Conservation (phyloP, 2,113 vertebrate species). For the Tylochromis polylepis region DNA sequence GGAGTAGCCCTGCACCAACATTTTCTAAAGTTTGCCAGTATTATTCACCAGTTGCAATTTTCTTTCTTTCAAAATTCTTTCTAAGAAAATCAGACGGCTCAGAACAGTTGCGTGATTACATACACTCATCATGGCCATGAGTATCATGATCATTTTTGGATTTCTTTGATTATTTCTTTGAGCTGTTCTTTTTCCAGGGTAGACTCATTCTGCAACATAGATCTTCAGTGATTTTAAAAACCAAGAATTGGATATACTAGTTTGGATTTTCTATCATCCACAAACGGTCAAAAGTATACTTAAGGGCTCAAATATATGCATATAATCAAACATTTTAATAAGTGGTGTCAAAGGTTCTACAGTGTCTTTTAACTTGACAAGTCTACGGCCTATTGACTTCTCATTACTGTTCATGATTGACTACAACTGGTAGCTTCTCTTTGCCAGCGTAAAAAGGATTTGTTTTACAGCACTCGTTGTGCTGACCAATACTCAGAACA, state of each 20-base stretch:
- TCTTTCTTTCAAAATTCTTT: neutral
- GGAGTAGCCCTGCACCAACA: neutral
- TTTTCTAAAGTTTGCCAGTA: neutral
- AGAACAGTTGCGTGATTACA: neutral
- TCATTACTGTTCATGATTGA: no score
- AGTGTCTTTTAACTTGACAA: neutral
- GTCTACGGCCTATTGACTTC: neutral
- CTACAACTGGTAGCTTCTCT: no score
- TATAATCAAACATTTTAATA: neutral
- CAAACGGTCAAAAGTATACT: neutral
- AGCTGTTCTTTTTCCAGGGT: neutral
- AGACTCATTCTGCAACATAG: neutral
- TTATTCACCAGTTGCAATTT: neutral
- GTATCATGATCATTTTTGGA: neutral
- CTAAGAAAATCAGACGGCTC: neutral
- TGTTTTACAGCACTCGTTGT: no score
- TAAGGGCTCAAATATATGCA: neutral
- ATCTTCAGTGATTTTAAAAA: neutral
- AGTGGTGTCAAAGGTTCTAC: neutral
- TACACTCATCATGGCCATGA: neutral
- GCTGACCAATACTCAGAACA: no score
- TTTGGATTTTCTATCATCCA: neutral
- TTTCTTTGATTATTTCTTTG: neutral
- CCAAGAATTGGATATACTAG: rapidly evolving
- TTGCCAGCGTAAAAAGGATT: no score